Percentiles rank a stretch among this genome's conserved stretches.
Evolutionary conservation across 2,113 vertebrate genomes (phyloP).

Genomic region (Stegastes partitus): DNA sequence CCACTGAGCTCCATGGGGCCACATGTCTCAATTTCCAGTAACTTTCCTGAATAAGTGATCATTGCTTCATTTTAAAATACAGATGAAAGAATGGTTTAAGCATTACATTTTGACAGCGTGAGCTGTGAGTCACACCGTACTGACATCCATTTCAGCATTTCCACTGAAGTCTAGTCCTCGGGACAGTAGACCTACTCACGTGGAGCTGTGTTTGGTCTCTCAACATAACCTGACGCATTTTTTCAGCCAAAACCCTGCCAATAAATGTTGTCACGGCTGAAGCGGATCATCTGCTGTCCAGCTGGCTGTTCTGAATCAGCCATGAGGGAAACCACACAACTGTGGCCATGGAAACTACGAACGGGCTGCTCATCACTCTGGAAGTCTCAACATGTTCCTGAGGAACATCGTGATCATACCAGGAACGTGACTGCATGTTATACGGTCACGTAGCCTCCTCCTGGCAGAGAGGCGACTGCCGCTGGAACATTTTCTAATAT

Average conservation of each 20-base stretch:
- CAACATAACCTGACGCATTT: constrained; percentile 35
- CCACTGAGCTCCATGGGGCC: not conserved
- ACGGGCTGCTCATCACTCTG: constrained; percentile 23
- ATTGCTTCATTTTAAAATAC: not conserved
- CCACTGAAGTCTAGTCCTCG: constrained; percentile 9
- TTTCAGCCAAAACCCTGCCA: constrained; percentile 26
- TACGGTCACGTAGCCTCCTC: constrained; percentile 36
- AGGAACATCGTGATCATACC: constrained; percentile 68
- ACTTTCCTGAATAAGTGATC: not conserved
- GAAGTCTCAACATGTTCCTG: constrained; percentile 41
- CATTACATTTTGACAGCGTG: not conserved
- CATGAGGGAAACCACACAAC: constrained; percentile 40
- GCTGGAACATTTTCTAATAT: constrained; percentile 42
- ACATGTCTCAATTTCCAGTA: not conserved
- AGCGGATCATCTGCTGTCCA: constrained; percentile 50
- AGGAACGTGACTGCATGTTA: constrained; percentile 35
- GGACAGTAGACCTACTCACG: constrained; percentile 45
- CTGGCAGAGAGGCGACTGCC: constrained; percentile 6
- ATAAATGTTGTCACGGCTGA: constrained; percentile 38
- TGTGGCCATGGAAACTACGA: constrained; percentile 47
- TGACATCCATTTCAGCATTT: constrained; percentile 25
- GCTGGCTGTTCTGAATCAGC: constrained; percentile 58
- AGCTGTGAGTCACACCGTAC: not conserved
- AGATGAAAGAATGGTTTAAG: constrained; percentile 2
- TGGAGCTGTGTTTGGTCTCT: constrained; percentile 47